phyloP scores from a whole-genome alignment of 1,140 invertebrate genomes.

The Drosophila bifasciata region DNA sequence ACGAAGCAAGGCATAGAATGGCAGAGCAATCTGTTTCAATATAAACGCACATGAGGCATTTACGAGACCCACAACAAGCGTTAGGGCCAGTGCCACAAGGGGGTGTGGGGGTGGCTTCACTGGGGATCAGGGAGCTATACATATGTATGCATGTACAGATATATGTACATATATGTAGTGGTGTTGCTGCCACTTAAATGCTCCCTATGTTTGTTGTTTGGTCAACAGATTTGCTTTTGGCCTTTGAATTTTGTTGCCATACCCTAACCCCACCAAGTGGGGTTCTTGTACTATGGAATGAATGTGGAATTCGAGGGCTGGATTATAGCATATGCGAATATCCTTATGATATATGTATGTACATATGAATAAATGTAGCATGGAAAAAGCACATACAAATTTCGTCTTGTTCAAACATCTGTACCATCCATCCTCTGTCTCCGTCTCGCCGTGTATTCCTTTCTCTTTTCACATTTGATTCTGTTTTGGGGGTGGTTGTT shows the following conservation, averaged over 20 bases:
- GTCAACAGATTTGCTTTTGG: constrained; percentile 49
- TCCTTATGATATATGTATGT: too few relatives aligned
- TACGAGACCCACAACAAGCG: constrained; percentile 67
- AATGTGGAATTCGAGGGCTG: too few relatives aligned
- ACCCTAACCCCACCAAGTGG: neutral
- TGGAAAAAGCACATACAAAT: constrained; percentile 4
- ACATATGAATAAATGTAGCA: neutral
- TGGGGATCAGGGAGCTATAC: neutral
- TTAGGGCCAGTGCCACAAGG: constrained; percentile 33
- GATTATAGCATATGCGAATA: too few relatives aligned
- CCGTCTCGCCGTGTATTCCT: neutral
- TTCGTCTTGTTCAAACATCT: constrained; percentile 4
- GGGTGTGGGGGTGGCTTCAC: neutral
- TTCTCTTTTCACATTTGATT: constrained; percentile 4
- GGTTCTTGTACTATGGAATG: too few relatives aligned
- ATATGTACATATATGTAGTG: constrained; percentile 1
- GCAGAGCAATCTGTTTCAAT: constrained; percentile 84
- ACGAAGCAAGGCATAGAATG: constrained; percentile 27
- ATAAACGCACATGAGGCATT: constrained; percentile 83
- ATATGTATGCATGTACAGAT: neutral
- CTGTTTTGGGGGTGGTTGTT: constrained; percentile 32
- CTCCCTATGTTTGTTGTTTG: constrained; percentile 67
- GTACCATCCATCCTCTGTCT: too few relatives aligned
- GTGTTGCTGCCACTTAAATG: constrained; percentile 68
- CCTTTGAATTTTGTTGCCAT: neutral